A percentile compares a stretch with the other conserved stretches of the same genome.
Conservation (phyloP, 1,140 invertebrate genomes). For the Arctopsyche grandis region DNA sequence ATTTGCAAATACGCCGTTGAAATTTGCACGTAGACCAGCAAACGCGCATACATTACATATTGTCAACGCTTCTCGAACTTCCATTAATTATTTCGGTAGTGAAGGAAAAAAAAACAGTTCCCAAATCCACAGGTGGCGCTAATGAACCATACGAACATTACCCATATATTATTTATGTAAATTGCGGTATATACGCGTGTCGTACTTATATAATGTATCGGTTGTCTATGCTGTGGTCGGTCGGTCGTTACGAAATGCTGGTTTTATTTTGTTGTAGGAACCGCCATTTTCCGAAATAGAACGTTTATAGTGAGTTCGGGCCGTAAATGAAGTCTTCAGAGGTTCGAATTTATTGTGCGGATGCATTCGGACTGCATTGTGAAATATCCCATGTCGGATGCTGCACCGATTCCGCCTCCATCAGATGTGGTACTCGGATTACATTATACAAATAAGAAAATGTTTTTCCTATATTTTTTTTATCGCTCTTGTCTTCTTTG, state of each 20-base stretch:
- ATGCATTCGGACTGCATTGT: not conserved
- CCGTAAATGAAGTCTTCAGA: not conserved
- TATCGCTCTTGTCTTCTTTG: too few species aligned
- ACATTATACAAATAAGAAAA: too few species aligned
- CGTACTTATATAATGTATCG: not conserved
- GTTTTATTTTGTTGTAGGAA: not conserved
- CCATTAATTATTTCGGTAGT: constrained; percentile 3
- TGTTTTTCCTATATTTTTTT: too few species aligned
- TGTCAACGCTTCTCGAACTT: constrained; percentile 1
- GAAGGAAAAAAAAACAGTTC: not conserved
- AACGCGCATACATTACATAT: not conserved
- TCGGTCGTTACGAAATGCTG: not conserved
- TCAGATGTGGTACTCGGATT: too few species aligned
- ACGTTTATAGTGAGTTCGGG: not conserved
- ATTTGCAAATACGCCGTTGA: too few species aligned
- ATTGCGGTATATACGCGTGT: not conserved
- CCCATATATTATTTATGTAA: constrained; percentile 22
- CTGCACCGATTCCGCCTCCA: too few species aligned
- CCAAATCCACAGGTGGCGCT: not conserved
- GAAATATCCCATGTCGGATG: not conserved
- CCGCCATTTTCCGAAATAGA: constrained; percentile 5
- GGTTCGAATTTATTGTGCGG: constrained; percentile 11
- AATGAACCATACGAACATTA: constrained; percentile 12
- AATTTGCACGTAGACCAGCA: too few species aligned
- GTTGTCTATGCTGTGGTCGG: not conserved